Base-by-base conservation (phyloP, 2,113 vertebrate species). In the Mixornis gularis region DNA sequence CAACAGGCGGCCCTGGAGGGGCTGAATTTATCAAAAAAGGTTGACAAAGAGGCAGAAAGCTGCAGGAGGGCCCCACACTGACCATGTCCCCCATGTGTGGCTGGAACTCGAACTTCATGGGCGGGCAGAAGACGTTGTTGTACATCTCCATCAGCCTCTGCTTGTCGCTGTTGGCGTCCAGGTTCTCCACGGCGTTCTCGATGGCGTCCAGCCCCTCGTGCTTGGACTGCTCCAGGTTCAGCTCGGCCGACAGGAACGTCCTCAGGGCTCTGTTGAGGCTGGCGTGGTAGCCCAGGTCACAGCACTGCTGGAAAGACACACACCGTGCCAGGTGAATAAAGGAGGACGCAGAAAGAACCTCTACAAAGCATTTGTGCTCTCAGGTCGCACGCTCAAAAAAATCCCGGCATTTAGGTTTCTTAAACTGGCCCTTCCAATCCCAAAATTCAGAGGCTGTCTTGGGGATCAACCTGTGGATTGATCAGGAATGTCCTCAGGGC, bases 11-110 rank as follows among this genome's bases (percentile, higher is more conserved):
- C 53, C 32, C 21, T 26, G 38, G 6, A 44, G 21, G 1, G 26
- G 32, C 2, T 6, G 7, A 8, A 6, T 7, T 11, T 1, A 4
- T 15, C 59, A 30, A 13, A n/a, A 41, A 1, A 52, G 32, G 40
- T 27, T 5, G 13, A 30, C 0, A 7, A 34, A 13, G 13, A 38
- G 71, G 71, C 25, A 6, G 81, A 60, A n/a, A 59, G 76, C 78
- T 2, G 6, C 81, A 30, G 22, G 56, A 70, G 53, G 68, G 41
- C 13, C 1, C 56, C 11, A 1, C 34, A 85, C 98, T 96, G 79
- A 99, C 99, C 98, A 97, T 98, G 68, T 99, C 99, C 30, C 99
- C 99, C 99, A 99, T 99, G 77, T 99, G 99, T 2, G 99, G 99
- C 97, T 99, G 99, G 96, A 99, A 99, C 92, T 99, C 99, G 38